phyloP scores from a whole-genome alignment of 2,888 invertebrate species.

The Steinernema hermaphroditum region DNA sequence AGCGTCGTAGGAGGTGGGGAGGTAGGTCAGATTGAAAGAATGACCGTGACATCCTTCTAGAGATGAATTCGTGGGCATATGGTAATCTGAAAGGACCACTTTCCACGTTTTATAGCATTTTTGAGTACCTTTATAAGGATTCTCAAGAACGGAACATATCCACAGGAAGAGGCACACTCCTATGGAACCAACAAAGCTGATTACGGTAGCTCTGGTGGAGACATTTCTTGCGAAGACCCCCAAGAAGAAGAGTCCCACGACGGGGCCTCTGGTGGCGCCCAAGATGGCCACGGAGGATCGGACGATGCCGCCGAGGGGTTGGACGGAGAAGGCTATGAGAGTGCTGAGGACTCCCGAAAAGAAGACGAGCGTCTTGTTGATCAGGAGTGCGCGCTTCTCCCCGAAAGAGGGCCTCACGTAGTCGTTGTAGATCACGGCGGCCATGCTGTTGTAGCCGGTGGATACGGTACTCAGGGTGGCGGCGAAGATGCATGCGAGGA shows the following conservation, averaged over 20 bases:
- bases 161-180: background rate
- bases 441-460: slow-evolving; percentile 33
- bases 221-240: slow-evolving; percentile 13
- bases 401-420: background rate
- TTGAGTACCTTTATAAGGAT: background rate
- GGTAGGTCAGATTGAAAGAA: background rate
- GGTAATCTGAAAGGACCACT: background rate
- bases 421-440: slow-evolving; percentile 34
- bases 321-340: background rate
- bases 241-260: slow-evolving; percentile 16
- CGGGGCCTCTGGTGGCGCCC: slow-evolving; percentile 20
- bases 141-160: slow-evolving; percentile 7
- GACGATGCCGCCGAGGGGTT: slow-evolving; percentile 11
- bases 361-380: slow-evolving; percentile 16
- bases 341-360: slow-evolving; percentile 12
- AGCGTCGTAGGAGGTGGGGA: background rate
- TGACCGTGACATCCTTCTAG: background rate
- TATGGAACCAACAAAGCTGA: slow-evolving; percentile 9
- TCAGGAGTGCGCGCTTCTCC: background rate
- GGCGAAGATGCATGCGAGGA: slow-evolving; percentile 33
- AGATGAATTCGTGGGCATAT: slow-evolving; percentile 4
- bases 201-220: slow-evolving; percentile 5
- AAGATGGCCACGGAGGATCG: slow-evolving; percentile 10
- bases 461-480: slow-evolving; percentile 34
- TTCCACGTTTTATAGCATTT: no score